Base-by-base conservation (phyloP, 2,888 invertebrate genomes). In the Rhyacophila evoluta region DNA sequence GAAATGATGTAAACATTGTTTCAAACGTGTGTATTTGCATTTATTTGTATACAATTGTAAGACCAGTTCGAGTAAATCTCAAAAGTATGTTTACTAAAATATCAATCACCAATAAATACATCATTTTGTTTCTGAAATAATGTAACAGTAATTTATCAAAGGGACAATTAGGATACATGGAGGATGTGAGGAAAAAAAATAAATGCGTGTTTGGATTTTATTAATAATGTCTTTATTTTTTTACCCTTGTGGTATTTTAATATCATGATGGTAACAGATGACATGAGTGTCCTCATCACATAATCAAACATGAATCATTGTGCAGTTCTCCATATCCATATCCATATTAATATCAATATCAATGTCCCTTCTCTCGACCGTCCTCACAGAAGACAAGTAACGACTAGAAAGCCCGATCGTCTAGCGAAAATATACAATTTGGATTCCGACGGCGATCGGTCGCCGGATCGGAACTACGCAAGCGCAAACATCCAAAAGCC, bases 181-280 rank as follows among this genome's bases (percentile, higher is more conserved):
- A n/a, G n/a, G n/a, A n/a, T n/a, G n/a, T n/a, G n/a, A 38, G 25
- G 6, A 69, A 80, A 78, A 71, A 85, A 85, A 86, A n/a, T n/a
- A n/a, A n/a, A 85, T 85, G 11, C 19, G 84, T 87, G 84, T 85
- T 85, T 83, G 71, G 82, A 83, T 79, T 88, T 86, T 88, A 87
- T 89, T 90, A 89, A 89, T 88, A 84, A 87, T 90, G 90, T 90
- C 90, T 90, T 90, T 90, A 90, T 89, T 89, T 89, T 88, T 69
- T 77, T 80, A 89, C 89, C 88, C 89, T 88, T 89, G 88, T 86
- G 89, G 89, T 89, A 89, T 87, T 89, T 86, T 86, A 86, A 86
- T 86, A 79, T 87, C 88, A 87, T 87, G 87, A 87, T 86, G 79
- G 79, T 80, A 81, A 86, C 85, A 86, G 84, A 75, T 81, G 79